phyloP scores from a whole-genome alignment of 1,140 invertebrate species.

The Heliconius nattereri region DNA sequence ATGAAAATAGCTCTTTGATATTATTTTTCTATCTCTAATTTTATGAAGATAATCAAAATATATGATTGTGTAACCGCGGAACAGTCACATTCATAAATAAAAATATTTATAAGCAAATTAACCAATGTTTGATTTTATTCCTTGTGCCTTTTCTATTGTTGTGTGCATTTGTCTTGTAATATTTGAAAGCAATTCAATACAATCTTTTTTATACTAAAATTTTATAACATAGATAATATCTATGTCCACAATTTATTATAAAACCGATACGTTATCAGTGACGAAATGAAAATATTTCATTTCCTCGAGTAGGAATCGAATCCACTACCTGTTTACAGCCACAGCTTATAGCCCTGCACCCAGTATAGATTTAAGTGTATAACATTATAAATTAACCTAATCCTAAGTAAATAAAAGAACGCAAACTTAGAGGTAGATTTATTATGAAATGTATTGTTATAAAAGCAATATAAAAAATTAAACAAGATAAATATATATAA shows the following conservation, averaged over 20 bases:
- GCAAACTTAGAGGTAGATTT: constrained; percentile 3
- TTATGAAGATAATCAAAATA: constrained; percentile 75
- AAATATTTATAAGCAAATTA: constrained; percentile 76
- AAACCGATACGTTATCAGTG: too few species aligned
- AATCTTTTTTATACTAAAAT: too few species aligned
- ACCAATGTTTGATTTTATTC: constrained; percentile 61
- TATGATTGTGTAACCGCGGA: constrained; percentile 74
- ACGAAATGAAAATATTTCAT: too few species aligned
- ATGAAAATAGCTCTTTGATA: constrained; percentile 77
- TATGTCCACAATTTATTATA: too few species aligned
- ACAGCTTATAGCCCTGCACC: too few species aligned
- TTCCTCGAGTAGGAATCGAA: too few species aligned
- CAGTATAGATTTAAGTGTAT: too few species aligned
- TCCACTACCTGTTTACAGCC: too few species aligned
- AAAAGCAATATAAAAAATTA: background rate
- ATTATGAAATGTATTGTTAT: background rate
- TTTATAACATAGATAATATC: too few species aligned
- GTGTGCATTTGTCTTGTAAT: too few species aligned
- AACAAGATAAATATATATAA: constrained; percentile 2
- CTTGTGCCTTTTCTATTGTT: background rate
- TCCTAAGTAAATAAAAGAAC: background rate
- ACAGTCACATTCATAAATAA: constrained; percentile 78
- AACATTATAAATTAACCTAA: background rate
- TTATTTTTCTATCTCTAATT: constrained; percentile 81
- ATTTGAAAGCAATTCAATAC: too few species aligned